A percentile compares a stretch with the other conserved stretches of the same genome.
Evolutionary conservation across 2,113 vertebrate species (phyloP).

Genomic region (Dromaius novaehollandiae): DNA sequence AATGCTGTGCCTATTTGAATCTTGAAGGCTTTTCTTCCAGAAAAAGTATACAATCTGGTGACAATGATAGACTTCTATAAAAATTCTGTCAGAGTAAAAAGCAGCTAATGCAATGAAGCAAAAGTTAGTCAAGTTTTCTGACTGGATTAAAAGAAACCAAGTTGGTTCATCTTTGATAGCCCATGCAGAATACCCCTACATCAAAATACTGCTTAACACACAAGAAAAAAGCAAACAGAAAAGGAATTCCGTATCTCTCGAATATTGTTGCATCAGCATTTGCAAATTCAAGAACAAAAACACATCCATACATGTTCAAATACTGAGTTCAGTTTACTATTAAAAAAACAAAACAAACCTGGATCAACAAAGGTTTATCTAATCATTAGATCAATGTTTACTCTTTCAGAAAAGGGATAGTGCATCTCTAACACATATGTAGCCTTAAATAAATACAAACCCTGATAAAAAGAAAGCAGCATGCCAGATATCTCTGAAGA

Average conservation of each 20-base stretch:
- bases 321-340: not conserved
- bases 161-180: not conserved
- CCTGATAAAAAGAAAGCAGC: conserved; percentile 96
- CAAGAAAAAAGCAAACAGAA: not conserved
- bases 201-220: not conserved
- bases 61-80: not conserved
- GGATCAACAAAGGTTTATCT: conserved; percentile 15
- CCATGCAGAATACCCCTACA: not conserved
- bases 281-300: not conserved
- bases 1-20: not conserved
- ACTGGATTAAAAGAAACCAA: not conserved
- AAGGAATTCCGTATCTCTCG: not conserved
- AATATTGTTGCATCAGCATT: not conserved
- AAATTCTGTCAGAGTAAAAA: not conserved
- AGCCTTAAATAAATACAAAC: conserved; percentile 90
- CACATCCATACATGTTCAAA: not conserved
- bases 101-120: not conserved
- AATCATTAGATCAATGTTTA: conserved; percentile 47
- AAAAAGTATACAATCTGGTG: not conserved
- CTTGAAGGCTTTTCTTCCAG: not conserved
- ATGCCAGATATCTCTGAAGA: conserved; percentile 98
- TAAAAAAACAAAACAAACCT: not conserved
- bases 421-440: conserved; percentile 56
- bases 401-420: conserved; percentile 70
- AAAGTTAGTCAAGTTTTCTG: not conserved